Evolutionary conservation across 2,113 vertebrate species (phyloP).

Genomic region (Syngnathoides biaculeatus): DNA sequence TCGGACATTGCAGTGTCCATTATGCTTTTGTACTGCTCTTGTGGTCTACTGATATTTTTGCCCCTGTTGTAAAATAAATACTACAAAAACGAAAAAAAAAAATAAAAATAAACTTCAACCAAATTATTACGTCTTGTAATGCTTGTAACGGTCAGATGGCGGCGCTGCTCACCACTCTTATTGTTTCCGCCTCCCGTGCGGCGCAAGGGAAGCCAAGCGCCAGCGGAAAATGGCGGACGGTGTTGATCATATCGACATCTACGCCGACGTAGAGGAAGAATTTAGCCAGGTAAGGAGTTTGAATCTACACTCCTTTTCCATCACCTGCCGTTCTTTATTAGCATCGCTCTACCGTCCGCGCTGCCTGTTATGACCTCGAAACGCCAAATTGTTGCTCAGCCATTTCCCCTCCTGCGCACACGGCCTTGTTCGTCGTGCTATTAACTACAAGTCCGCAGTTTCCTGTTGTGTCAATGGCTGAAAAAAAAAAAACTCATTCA

Average conservation of each 20-base stretch:
- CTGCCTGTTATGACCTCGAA: fast-evolving
- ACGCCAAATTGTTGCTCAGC: too few relatives aligned
- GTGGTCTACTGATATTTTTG: not conserved
- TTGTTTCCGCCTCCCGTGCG: constrained; percentile 35
- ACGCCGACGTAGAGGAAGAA: constrained; percentile 95
- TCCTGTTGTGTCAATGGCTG: not conserved
- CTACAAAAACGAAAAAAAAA: not conserved
- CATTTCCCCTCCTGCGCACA: not conserved
- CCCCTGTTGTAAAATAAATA: not conserved
- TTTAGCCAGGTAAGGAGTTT: constrained; percentile 83
- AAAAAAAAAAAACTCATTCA: not conserved
- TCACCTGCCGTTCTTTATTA: fast-evolving
- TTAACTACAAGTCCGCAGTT: constrained; percentile 18
- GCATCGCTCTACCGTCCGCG: fast-evolving
- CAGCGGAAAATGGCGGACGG: constrained; percentile 92
- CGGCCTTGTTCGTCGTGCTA: constrained; percentile 33
- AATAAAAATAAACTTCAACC: not conserved
- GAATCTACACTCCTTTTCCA: not conserved
- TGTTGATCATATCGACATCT: constrained; percentile 96
- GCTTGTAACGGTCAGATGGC: not conserved
- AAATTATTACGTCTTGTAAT: not conserved
- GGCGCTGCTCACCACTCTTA: constrained; percentile 14
- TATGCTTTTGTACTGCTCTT: constrained; percentile 27
- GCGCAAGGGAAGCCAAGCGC: constrained; percentile 51
- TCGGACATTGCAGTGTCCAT: constrained; percentile 43